Conservation (phyloP, 2,888 invertebrate species). For the Tuberolachnus salignus region DNA sequence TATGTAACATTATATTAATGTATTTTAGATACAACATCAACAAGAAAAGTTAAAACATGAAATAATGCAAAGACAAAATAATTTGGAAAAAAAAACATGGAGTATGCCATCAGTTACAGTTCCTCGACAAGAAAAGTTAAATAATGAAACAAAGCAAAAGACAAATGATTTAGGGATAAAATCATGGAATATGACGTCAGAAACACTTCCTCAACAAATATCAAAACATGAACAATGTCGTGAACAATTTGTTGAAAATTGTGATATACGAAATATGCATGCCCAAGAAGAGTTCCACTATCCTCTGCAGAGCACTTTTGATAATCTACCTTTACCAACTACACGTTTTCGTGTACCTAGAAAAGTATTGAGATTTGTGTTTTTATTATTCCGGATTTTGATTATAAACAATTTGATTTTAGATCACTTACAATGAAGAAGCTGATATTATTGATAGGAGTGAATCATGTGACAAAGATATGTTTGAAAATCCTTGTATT, state of each 20-base stretch:
- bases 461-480: constrained; percentile 5
- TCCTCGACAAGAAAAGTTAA: constrained; percentile 22
- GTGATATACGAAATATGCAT: too few species aligned
- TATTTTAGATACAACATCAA: constrained; percentile 23
- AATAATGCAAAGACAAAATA: too few species aligned
- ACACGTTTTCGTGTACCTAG: constrained; percentile 26
- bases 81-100: too few species aligned
- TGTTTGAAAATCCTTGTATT: constrained; percentile 11
- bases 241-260: not conserved
- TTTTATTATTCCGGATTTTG: not conserved
- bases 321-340: constrained; percentile 45
- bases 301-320: constrained; percentile 29
- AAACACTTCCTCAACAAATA: not conserved
- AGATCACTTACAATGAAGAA: constrained; percentile 31
- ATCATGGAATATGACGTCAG: not conserved
- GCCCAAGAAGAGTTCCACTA: constrained; percentile 13
- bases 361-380: constrained; percentile 30
- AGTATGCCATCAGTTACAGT: not conserved
- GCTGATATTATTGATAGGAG: not conserved
- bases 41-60: constrained; percentile 53
- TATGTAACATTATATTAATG: too few species aligned
- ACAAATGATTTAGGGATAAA: too few species aligned
- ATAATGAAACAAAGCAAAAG: too few species aligned
- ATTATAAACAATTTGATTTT: not conserved
- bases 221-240: not conserved